Conservation (phyloP, 92 coral and sea anemone species). For the Actinernus sp. region DNA sequence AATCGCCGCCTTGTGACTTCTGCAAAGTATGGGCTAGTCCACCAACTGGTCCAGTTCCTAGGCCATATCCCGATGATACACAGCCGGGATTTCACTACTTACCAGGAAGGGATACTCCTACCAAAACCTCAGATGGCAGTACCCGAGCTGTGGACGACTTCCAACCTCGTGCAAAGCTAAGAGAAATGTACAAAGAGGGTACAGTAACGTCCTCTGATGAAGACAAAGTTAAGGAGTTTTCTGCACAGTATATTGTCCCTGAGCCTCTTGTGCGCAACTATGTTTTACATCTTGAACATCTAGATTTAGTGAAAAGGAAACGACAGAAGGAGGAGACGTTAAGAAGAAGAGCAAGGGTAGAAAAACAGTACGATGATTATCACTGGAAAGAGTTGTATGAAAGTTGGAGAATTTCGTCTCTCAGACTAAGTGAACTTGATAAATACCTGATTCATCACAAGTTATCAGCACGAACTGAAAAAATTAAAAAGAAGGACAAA, state of each 20-base stretch:
- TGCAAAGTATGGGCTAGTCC: slow-evolving; percentile 55
- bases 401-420: slow-evolving; percentile 36
- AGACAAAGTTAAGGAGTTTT: slow-evolving; percentile 30
- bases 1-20: slow-evolving; percentile 40
- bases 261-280: slow-evolving; percentile 48
- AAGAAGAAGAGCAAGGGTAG: slow-evolving; percentile 19
- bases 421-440: slow-evolving; percentile 52
- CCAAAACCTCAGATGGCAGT: slow-evolving; percentile 20
- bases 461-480: slow-evolving; percentile 32
- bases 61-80: slow-evolving; percentile 67
- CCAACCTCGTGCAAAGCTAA: slow-evolving; percentile 58
- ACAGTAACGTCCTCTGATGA: slow-evolving; percentile 41
- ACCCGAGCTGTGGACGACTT: slow-evolving; percentile 41
- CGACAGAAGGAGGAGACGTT: slow-evolving; percentile 46
- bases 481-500: slow-evolving; percentile 68
- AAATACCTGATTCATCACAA: slow-evolving; percentile 58
- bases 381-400: slow-evolving; percentile 50
- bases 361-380: slow-evolving; percentile 33
- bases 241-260: slow-evolving; percentile 53
- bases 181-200: slow-evolving; percentile 11
- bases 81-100: slow-evolving; percentile 59
- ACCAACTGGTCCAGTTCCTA: slow-evolving; percentile 37
- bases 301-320: slow-evolving; percentile 42
- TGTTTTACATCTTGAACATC: slow-evolving; percentile 53
- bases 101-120: slow-evolving; percentile 45